Percentiles rank a stretch among this genome's conserved stretches.
Conservation (phyloP, 53 echinoderm and acorn worm species). For the Holothuria scabra region DNA sequence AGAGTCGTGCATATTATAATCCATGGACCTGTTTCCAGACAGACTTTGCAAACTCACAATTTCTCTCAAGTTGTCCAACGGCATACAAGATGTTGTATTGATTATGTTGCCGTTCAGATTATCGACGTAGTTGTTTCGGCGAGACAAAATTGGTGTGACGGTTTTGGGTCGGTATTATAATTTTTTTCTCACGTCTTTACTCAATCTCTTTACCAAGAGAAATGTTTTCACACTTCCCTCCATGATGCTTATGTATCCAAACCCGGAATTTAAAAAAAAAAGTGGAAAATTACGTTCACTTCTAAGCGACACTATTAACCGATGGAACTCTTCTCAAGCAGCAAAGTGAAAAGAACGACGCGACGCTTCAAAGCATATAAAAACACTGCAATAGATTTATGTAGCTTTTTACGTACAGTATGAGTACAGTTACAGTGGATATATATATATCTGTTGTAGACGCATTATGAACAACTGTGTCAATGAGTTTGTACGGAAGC, state of each 20-base stretch:
- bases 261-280: background rate
- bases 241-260: background rate
- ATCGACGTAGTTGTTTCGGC: background rate
- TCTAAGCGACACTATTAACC: no score
- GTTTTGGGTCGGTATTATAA: conserved; percentile 9
- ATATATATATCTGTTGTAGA: no score
- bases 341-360: no score
- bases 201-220: background rate
- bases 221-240: conserved; percentile 39
- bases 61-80: background rate
- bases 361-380: no score
- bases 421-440: no score
- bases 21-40: background rate
- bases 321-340: no score
- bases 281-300: background rate
- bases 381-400: no score
- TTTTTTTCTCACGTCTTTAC: conserved; percentile 32
- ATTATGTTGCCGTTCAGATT: conserved; percentile 6
- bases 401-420: no score
- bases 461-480: no score
- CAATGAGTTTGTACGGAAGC: no score
- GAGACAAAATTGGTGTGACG: conserved; percentile 20
- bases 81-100: background rate
- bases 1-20: background rate
- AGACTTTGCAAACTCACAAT: background rate